Percentiles rank a stretch among this genome's conserved stretches.
Evolutionary conservation across 1,140 invertebrate species (phyloP).

Genomic region (Armadillidium nasatum): DNA sequence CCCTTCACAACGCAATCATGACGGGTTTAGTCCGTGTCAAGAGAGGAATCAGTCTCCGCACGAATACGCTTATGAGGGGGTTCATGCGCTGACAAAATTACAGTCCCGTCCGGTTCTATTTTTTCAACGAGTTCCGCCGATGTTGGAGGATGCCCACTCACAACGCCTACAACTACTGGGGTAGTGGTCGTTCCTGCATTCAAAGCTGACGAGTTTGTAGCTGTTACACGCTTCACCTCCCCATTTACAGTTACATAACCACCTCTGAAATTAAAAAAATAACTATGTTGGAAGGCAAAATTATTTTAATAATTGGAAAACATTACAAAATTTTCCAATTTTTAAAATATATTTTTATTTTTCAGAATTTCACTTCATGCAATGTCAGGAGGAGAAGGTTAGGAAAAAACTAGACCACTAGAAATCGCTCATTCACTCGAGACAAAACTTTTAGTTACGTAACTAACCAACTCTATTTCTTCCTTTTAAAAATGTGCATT

Average conservation of each 20-base stretch:
- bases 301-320: no score
- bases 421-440: no score
- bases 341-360: no score
- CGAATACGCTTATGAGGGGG: constrained; percentile 32
- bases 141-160: constrained; percentile 30
- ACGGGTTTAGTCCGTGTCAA: neutral
- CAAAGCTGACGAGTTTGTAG: constrained; percentile 20
- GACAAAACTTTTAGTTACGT: no score
- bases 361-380: no score
- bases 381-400: no score
- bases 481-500: no score
- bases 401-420: no score
- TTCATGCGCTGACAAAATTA: constrained; percentile 35
- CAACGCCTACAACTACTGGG: constrained; percentile 34
- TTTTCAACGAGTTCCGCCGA: constrained; percentile 37
- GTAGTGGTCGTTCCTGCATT: constrained; percentile 33
- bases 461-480: no score
- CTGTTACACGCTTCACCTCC: constrained; percentile 39
- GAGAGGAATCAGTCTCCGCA: constrained; percentile 29
- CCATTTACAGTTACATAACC: constrained; percentile 41
- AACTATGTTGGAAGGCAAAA: no score
- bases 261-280: constrained; percentile 27
- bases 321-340: no score
- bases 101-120: constrained; percentile 39
- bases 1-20: neutral